Percentiles rank a stretch among this genome's conserved stretches.
Conservation (phyloP, 2,888 invertebrate species). For the Dynastes maya region DNA sequence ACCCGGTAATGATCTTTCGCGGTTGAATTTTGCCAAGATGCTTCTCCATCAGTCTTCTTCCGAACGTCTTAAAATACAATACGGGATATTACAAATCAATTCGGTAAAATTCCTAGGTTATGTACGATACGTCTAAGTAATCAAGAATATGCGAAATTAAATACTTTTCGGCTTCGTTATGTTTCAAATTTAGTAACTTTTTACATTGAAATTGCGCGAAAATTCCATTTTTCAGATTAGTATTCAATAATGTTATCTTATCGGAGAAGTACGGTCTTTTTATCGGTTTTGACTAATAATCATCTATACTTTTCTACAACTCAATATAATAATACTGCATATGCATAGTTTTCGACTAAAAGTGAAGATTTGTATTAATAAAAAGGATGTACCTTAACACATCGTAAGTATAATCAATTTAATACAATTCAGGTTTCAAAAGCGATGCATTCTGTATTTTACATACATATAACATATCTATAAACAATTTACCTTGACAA, state of each 20-base stretch:
- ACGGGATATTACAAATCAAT: background rate
- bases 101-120: background rate
- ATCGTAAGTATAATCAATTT: constrained; percentile 9
- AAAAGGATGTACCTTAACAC: background rate
- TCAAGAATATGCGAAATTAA: background rate
- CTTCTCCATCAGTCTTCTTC: constrained; percentile 26
- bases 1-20: constrained; percentile 40
- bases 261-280: constrained; percentile 16
- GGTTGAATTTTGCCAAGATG: constrained; percentile 42
- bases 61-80: constrained; percentile 27
- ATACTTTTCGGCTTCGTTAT: background rate
- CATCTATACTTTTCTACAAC: constrained; percentile 3
- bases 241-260: constrained; percentile 47
- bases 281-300: constrained; percentile 42
- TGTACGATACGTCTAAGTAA: background rate
- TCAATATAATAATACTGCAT: constrained; percentile 7
- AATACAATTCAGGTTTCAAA: background rate
- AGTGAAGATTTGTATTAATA: constrained; percentile 1
- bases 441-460: background rate
- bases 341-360: background rate
- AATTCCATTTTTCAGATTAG: constrained; percentile 22
- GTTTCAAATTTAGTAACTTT: constrained; percentile 3
- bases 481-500: constrained; percentile 31
- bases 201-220: background rate
- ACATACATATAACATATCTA: background rate